phyloP scores from a whole-genome alignment of 2,888 invertebrate genomes.

The Cabera pusaria region DNA sequence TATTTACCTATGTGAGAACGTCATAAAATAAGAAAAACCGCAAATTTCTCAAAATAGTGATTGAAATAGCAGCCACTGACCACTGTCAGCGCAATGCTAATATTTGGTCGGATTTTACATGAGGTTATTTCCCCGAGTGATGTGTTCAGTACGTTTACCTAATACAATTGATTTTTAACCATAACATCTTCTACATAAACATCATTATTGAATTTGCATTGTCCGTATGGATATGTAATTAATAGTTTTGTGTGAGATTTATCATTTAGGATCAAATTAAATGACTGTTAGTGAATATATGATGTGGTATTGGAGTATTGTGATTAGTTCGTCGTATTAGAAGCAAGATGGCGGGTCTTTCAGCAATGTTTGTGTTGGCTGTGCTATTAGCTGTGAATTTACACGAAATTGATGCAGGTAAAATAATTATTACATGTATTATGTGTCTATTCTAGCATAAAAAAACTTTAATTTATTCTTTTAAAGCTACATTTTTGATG shows the following conservation, averaged over 20 bases:
- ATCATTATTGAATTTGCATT: too few species aligned
- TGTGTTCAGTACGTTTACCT: not conserved
- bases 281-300: constrained; percentile 26
- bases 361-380: constrained; percentile 27
- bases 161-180: constrained; percentile 12
- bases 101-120: constrained; percentile 21
- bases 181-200: not conserved
- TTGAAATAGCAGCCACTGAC: constrained; percentile 20
- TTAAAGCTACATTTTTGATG: too few species aligned
- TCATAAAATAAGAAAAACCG: constrained; percentile 7
- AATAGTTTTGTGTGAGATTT: constrained; percentile 26
- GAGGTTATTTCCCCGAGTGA: constrained; percentile 23
- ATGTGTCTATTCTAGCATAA: too few species aligned
- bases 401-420: constrained; percentile 39
- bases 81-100: constrained; percentile 21
- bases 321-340: constrained; percentile 21
- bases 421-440: too few species aligned
- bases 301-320: constrained; percentile 17
- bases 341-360: constrained; percentile 35
- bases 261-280: constrained; percentile 27
- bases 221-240: constrained; percentile 15
- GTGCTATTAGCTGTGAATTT: constrained; percentile 30
- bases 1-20: too few species aligned
- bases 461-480: too few species aligned
- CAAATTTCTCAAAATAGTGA: constrained; percentile 10